These are phyloP conservation scores for Drosophila niveifrons DNA, from an alignment of 2,888 invertebrate species.

Conservation along the genomic window DNA sequence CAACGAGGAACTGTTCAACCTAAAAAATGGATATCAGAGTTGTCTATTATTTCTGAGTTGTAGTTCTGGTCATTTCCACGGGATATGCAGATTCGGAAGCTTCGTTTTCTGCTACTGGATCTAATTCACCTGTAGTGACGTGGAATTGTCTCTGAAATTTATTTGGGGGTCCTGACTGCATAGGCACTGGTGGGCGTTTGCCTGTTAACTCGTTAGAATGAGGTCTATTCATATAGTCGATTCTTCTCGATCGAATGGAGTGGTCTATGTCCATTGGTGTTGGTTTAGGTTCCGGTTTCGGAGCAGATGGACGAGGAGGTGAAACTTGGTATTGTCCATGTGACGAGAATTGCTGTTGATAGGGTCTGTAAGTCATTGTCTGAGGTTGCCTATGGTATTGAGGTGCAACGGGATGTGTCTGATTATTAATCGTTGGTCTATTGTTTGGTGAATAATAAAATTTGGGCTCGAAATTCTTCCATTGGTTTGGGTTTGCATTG, in stretches of 20 bases:
- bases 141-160: background rate
- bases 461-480: background rate
- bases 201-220: background rate
- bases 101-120: background rate
- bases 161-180: background rate
- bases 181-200: background rate
- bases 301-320: too few relatives aligned
- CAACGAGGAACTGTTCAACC: constrained; percentile 16
- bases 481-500: background rate
- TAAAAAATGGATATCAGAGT: constrained; percentile 14
- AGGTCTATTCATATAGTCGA: too few relatives aligned
- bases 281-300: too few relatives aligned
- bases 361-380: too few relatives aligned
- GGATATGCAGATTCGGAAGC: too few relatives aligned
- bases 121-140: background rate
- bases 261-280: too few relatives aligned
- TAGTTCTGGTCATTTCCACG: background rate
- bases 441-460: background rate
- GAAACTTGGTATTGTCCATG: too few relatives aligned
- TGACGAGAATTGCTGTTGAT: too few relatives aligned
- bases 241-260: too few relatives aligned
- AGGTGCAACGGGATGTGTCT: background rate
- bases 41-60: background rate
- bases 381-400: too few relatives aligned
- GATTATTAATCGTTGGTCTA: background rate